Evolutionary conservation across 2,113 vertebrate genomes (phyloP), one percentile per base, ranked within the genome.

Genomic region (Ciconia maguari): DNA sequence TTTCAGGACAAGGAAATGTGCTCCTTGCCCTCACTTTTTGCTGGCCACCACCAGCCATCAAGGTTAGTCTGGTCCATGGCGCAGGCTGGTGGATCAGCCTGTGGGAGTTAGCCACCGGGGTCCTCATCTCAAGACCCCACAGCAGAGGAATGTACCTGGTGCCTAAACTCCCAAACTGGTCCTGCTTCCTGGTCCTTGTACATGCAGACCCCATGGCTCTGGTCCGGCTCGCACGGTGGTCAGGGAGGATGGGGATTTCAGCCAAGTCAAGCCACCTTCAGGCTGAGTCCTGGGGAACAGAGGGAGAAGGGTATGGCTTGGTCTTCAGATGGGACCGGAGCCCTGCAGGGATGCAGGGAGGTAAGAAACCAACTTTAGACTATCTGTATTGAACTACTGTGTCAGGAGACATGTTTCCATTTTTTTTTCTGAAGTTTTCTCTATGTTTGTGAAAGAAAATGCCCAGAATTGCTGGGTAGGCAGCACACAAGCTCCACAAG

Each of bases 51-150:
- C 30, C 51, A 48, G 42, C 46, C 46, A 4, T 3, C 3, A 2
- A 66, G 44, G 16, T 17, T 9, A 19, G 32, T 24, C 29, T 19
- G 10, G 10, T 9, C 16, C 4, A 0, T 0, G 2, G 57, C 5
- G 18, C 34, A 58, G 25, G 21, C 81, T 79, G 75, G 11, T 6
- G 8, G 18, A 49, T 36, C 6, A 0, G 10, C 16, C 20, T n/a
- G 48, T 29, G 61, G 64, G 51, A 54, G 38, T 34, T 68, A 54
- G 21, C 27, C 16, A 1, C 6, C 1, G 2, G 34, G 10, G 15
- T 55, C 42, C 21, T 78, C 17, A 11, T 30, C 36, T 30, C 15
- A 6, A 41, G 41, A 38, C 27, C 21, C 38, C 52, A 9, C 0
- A 3, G 57, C 79, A 72, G 38, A n/a, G 34, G 13, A 52, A 16